Base-by-base conservation (phyloP, 2,797 vertebrate genomes). In the Champsocephalus esox region DNA sequence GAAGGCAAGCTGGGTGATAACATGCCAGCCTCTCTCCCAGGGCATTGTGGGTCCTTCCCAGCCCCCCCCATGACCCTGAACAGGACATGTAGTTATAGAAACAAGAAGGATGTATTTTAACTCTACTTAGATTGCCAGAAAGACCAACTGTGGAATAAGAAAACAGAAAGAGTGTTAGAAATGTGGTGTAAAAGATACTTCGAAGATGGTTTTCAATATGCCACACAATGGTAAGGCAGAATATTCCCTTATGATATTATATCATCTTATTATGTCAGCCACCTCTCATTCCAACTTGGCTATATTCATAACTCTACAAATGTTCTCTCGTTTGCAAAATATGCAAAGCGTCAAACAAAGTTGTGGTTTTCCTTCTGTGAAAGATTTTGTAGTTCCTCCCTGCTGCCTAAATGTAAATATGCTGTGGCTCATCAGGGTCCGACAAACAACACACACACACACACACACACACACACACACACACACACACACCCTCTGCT, bases 321-420 rank as follows among this genome's bases (percentile, higher is more conserved):
- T 61, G 41, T 49, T 54, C 57, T 9, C 44, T 28, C 16, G 45
- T 92, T 90, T 90, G 76, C 81, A 74, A 89, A 5, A 1, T 12
- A 91, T 90, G 81, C 82, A 93, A 91, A 93, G 54, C 49, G 9
- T 4, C 51, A 81, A 55, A 50, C 83, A 85, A 87, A 87, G 49
- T 32, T 66, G 82, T 9, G 82, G 82, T 69, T 78, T 87, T 57
- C 38, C 12, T 77, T 28, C 34, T 49, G 2, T 16, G 12, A 76
- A 86, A 56, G 81, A 71, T 51, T 79, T 58, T 79, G 24, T 57
- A 45, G 65, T 75, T 71, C 19, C 16, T 3, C 16, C 28, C 13
- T 21, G 4, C 56, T 64, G 49, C 28, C 51, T 50, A 2, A 44
- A 87, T 91, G 75, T 77, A 86, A 87, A 90, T 89, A 17, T 51